These are phyloP conservation scores for Mormyrus hasselquistii DNA, from an alignment of 2,797 vertebrate genomes.

Conservation along the genomic window DNA sequence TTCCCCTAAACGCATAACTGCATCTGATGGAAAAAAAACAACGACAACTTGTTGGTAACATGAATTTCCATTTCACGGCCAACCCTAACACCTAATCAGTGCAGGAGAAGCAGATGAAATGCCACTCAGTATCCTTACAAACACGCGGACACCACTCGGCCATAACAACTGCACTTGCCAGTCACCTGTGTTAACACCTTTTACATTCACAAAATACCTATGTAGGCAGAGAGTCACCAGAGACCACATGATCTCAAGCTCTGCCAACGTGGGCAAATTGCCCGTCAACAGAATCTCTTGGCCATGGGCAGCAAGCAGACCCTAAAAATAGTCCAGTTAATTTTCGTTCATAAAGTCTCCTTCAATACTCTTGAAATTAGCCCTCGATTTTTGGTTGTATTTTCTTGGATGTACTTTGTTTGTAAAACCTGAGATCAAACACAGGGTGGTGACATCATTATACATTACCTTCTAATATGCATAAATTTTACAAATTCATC, in stretches of 20 bases:
- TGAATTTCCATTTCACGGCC: neutral
- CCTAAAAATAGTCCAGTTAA: constrained; percentile 3
- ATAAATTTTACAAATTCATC: neutral
- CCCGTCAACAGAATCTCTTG: neutral
- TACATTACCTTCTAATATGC: neutral
- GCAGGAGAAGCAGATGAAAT: neutral
- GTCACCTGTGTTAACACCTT: neutral
- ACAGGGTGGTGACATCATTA: neutral
- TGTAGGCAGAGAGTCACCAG: neutral
- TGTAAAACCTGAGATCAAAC: neutral
- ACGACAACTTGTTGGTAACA: neutral
- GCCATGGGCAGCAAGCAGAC: neutral
- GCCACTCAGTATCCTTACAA: neutral
- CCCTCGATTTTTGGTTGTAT: neutral
- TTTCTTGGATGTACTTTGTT: neutral
- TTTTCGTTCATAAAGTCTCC: neutral
- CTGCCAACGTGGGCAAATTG: neutral
- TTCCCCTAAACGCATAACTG: neutral
- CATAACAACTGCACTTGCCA: neutral
- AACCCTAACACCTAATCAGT: neutral
- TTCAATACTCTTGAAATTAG: neutral
- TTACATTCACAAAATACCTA: neutral
- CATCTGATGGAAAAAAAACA: neutral
- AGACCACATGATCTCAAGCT: neutral
- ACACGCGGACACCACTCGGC: neutral